Evolutionary conservation across 2,888 invertebrate genomes (phyloP), one percentile per base, ranked within the genome.

Genomic region (Tromatobia lineatoria): DNA sequence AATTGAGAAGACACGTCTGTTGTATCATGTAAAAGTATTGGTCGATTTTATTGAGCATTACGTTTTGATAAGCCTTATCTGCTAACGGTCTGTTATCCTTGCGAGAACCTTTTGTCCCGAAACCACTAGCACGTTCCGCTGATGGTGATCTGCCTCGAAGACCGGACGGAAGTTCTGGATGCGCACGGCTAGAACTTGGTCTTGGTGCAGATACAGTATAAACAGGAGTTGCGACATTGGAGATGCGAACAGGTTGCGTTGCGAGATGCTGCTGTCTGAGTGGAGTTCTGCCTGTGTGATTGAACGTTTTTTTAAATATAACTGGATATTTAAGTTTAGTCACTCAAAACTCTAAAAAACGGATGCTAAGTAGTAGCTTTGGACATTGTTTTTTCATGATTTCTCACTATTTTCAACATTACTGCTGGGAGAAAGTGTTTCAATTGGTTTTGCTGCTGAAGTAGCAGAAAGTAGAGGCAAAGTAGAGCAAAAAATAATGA

Each of bases 41-140:
- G 66, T 93, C 93, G 69, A 94, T 90, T 61, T 89, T 91, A 6
- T 50, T 78, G 0, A 92, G 87, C 92, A 93, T 92, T n/a, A 77
- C 59, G 6, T 82, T 23, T 77, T 93, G 93, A 86, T 91, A 92
- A 0, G 42, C 71, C 81, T 93, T 93, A 25, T 94, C 93, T 6
- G 47, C 86, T 2, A 93, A 80, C 3, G 91, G 91, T 29, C 93
- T 85, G 15, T 80, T 89, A 54, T 94, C 93, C 77, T 93, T 93
- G 8, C 89, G 89, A 1, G 89, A 71, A 52, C 88, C 87, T 86
- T 91, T 90, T 0, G 78, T 52, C 15, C 87, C 87, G 4, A 91
- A 79, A 10, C 64, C 88, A 73, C 88, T 90, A 0, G 89, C 91
- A 57, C 91, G 88, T 75, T 93, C 93, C 0, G 89, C 90, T 0